A percentile compares a stretch with the other conserved stretches of the same genome.
These are phyloP conservation scores for Drosophila trapezifrons DNA, from an alignment of 1,140 invertebrate species.

Conservation along the genomic window DNA sequence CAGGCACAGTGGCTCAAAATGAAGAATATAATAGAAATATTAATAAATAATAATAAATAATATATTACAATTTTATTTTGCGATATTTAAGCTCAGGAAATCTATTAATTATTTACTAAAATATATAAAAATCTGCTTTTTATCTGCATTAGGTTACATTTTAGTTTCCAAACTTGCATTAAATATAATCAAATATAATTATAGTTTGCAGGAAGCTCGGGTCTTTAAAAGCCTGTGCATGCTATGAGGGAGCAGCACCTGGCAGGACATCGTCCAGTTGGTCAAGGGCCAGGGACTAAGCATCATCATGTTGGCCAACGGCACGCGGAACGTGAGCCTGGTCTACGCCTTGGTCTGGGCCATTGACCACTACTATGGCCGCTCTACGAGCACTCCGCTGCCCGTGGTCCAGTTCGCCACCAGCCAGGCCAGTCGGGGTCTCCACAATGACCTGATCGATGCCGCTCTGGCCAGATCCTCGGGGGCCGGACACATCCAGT, in stretches of 20 bases:
- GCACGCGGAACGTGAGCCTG: slow-evolving; percentile 55
- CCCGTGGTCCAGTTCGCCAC: slow-evolving; percentile 64
- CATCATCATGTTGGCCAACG: slow-evolving; percentile 24
- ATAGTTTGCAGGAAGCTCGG: neutral
- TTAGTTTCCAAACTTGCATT: too few species aligned
- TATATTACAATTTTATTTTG: too few species aligned
- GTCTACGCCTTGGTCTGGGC: slow-evolving; percentile 74
- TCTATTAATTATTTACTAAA: too few species aligned
- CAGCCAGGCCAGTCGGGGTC: slow-evolving; percentile 17
- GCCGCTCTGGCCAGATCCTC: slow-evolving; percentile 28
- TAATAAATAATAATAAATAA: too few species aligned
- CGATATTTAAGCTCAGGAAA: too few species aligned
- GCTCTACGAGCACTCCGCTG: slow-evolving; percentile 44
- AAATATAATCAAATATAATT: too few species aligned
- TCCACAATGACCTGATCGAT: slow-evolving; percentile 72
- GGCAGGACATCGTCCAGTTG: slow-evolving; percentile 9
- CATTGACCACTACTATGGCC: slow-evolving; percentile 64
- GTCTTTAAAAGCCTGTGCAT: neutral
- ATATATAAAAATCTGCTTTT: neutral
- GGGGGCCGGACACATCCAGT: slow-evolving; percentile 32
- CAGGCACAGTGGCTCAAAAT: neutral
- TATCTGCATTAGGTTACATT: too few species aligned
- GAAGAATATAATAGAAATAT: neutral
- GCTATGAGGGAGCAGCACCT: neutral
- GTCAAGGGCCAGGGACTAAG: neutral